Conservation (phyloP, 2,888 invertebrate species). For the Hedya salicella region DNA sequence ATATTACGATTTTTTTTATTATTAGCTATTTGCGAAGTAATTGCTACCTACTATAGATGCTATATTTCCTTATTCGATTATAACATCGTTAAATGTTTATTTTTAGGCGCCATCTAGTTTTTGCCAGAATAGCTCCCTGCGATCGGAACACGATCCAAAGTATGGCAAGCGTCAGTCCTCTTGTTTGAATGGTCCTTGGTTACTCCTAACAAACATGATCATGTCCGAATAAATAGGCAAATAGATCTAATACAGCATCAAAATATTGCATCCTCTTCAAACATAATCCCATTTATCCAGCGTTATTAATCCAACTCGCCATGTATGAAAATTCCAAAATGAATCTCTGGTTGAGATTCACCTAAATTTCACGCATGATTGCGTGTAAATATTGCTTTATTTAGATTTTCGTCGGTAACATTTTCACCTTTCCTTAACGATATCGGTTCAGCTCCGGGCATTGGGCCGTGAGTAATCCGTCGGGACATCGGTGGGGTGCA, state of each 20-base stretch:
- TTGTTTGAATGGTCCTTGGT: too few relatives aligned
- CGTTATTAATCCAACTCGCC: not conserved
- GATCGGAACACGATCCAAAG: too few relatives aligned
- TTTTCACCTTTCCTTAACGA: conserved; percentile 37
- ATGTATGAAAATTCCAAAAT: conserved; percentile 7
- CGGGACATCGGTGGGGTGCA: conserved; percentile 66
- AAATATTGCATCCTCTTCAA: not conserved
- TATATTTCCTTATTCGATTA: too few relatives aligned
- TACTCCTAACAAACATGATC: too few relatives aligned
- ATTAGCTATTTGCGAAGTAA: too few relatives aligned
- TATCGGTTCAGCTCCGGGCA: conserved; percentile 58
- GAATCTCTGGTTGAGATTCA: conserved; percentile 42
- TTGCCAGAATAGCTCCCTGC: too few relatives aligned
- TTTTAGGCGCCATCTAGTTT: too few relatives aligned
- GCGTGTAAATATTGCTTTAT: conserved; percentile 55
- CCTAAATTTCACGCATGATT: conserved; percentile 70
- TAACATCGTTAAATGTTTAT: too few relatives aligned
- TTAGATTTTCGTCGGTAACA: conserved; percentile 47
- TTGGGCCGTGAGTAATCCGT: conserved; percentile 71
- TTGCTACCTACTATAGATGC: too few relatives aligned
- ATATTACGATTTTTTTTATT: too few relatives aligned
- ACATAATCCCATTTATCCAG: not conserved
- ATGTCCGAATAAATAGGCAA: not conserved
- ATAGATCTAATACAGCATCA: too few relatives aligned
- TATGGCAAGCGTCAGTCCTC: too few relatives aligned